These are phyloP conservation scores for Excalfactoria chinensis DNA, from an alignment of 2,113 vertebrate species.

Conservation along the genomic window DNA sequence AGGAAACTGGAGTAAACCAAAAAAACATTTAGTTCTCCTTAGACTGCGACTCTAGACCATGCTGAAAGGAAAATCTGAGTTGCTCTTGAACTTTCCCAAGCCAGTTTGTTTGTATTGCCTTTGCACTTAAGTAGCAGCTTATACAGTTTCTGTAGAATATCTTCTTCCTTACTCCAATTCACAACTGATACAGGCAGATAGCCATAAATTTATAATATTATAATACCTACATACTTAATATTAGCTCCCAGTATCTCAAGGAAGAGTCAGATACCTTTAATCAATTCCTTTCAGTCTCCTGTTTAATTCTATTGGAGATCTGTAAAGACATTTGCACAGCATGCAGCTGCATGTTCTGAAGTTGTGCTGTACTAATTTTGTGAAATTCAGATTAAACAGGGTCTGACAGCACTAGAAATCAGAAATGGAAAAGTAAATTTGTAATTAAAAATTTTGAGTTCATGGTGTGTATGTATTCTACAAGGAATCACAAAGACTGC, in stretches of 20 bases:
- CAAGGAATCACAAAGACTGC: neutral
- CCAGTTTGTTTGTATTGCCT: neutral
- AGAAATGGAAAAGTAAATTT: neutral
- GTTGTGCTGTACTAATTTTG: neutral
- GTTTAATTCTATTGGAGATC: neutral
- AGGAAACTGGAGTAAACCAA: neutral
- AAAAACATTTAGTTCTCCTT: neutral
- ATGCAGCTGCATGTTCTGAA: neutral
- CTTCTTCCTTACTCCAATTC: neutral
- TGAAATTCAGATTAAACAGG: neutral
- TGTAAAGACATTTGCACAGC: neutral
- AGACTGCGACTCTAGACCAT: neutral
- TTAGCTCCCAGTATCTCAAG: neutral
- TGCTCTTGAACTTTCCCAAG: neutral
- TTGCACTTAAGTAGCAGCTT: neutral
- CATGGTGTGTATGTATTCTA: fast-evolving
- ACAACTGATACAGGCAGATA: neutral
- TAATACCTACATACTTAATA: neutral
- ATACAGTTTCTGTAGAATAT: neutral
- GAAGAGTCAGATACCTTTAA: neutral
- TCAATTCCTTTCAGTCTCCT: neutral
- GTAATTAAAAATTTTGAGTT: neutral
- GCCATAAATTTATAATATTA: neutral
- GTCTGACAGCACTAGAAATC: neutral
- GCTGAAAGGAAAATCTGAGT: neutral